Conservation (phyloP, 1,140 invertebrate species). For the Lordiphosa stackelbergi region DNA sequence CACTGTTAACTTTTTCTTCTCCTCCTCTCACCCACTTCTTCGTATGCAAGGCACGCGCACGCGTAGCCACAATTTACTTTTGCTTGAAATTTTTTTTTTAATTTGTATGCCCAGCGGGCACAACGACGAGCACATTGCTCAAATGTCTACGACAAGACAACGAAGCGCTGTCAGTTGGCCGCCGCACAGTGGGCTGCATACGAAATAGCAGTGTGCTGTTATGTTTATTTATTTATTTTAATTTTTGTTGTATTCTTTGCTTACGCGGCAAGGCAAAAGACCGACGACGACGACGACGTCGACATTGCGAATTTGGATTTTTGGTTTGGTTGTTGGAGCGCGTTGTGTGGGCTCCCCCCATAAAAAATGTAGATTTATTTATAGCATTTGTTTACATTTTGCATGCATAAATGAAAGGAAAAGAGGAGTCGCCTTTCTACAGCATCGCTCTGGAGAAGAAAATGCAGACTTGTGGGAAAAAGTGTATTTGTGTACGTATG, state of each 20-base stretch:
- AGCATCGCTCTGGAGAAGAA: too few species aligned
- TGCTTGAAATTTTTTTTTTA: slow-evolving; percentile 38
- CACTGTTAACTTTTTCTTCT: slow-evolving; percentile 2
- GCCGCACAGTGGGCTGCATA: slow-evolving; percentile 66
- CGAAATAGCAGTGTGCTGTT: slow-evolving; percentile 61
- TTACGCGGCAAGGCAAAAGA: slow-evolving; percentile 10
- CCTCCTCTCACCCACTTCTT: not conserved
- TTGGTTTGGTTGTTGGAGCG: slow-evolving; percentile 16
- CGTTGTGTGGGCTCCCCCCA: slow-evolving; percentile 39
- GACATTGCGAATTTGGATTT: slow-evolving; percentile 9
- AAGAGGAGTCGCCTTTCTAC: slow-evolving; percentile 4
- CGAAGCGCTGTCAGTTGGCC: slow-evolving; percentile 54
- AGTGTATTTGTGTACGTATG: too few species aligned
- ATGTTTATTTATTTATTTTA: slow-evolving; percentile 67
- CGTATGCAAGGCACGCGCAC: slow-evolving; percentile 61
- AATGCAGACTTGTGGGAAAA: too few species aligned
- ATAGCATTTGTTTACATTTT: slow-evolving; percentile 74
- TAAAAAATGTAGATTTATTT: slow-evolving; percentile 49
- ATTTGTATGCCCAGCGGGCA: slow-evolving; percentile 58
- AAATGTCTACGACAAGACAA: slow-evolving; percentile 47
- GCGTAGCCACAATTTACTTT: slow-evolving; percentile 62
- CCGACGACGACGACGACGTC: slow-evolving; percentile 2
- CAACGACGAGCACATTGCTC: slow-evolving; percentile 65
- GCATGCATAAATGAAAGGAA: slow-evolving; percentile 41
- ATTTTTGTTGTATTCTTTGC: slow-evolving; percentile 30